Conservation (phyloP, 2,113 vertebrate genomes). For the Pionites leucogaster region DNA sequence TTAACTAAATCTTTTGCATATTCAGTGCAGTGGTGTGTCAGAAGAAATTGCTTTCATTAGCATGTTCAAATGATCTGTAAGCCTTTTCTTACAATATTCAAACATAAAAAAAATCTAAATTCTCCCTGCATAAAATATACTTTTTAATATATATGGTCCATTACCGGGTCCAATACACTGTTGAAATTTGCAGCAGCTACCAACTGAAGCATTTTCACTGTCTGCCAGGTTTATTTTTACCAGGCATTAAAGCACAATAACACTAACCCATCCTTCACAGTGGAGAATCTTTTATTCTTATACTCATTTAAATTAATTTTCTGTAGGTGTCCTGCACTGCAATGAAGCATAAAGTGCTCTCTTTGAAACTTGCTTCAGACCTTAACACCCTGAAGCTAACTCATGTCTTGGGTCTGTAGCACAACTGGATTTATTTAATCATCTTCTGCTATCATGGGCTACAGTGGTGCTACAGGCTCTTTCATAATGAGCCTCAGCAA, state of each 20-base stretch:
- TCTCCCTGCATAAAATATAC: background rate
- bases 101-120: background rate
- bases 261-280: background rate
- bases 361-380: constrained; percentile 21
- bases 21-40: background rate
- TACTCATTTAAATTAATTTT: background rate
- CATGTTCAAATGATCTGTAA: background rate
- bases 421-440: constrained; percentile 27
- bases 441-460: constrained; percentile 3
- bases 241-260: background rate
- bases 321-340: background rate
- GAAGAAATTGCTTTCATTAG: constrained; percentile 36
- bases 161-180: background rate
- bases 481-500: background rate
- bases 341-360: background rate
- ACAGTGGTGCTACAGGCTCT: background rate
- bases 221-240: constrained; percentile 30
- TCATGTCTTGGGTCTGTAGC: background rate
- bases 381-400: background rate
- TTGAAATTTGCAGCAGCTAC: constrained; percentile 8
- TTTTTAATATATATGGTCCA: background rate
- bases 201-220: background rate
- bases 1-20: background rate
- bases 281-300: constrained; percentile 12
- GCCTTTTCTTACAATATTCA: background rate